These are phyloP conservation scores for Baronia brevicornis DNA, from an alignment of 2,888 invertebrate genomes.

Conservation along the genomic window DNA sequence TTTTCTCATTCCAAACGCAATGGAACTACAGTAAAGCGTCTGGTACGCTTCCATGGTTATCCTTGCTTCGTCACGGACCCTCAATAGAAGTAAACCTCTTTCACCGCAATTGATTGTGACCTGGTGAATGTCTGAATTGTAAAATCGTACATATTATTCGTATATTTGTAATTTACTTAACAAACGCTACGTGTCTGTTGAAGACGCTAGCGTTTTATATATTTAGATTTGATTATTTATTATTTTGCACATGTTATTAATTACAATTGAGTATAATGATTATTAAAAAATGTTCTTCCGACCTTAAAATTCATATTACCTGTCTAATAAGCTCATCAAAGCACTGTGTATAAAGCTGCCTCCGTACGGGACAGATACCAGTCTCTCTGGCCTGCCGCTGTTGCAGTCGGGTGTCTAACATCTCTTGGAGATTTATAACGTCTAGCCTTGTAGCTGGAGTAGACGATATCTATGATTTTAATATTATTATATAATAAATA, in stretches of 20 bases:
- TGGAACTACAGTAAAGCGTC: slow-evolving; percentile 96
- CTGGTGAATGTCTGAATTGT: slow-evolving; percentile 59
- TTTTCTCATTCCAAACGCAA: slow-evolving; percentile 98
- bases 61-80: slow-evolving; percentile 95
- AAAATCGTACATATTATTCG: too few relatives aligned
- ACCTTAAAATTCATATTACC: slow-evolving; percentile 27
- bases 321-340: slow-evolving; percentile 82
- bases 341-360: slow-evolving; percentile 96
- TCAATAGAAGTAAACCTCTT: slow-evolving; percentile 91
- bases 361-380: slow-evolving; percentile 94
- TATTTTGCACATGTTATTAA: too few relatives aligned
- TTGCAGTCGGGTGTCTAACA: slow-evolving; percentile 91
- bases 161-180: too few relatives aligned
- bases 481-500: slow-evolving; percentile 1
- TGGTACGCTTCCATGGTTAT: slow-evolving; percentile 98
- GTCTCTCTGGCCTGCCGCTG: slow-evolving; percentile 96
- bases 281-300: too few relatives aligned
- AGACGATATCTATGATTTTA: slow-evolving; percentile 85
- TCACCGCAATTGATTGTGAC: slow-evolving; percentile 98
- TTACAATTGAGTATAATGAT: too few relatives aligned
- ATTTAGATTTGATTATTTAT: too few relatives aligned
- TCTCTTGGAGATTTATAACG: slow-evolving; percentile 96
- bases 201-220: too few relatives aligned
- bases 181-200: too few relatives aligned
- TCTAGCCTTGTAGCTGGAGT: slow-evolving; percentile 97